These are phyloP conservation scores for Danio kyathit DNA, from an alignment of 2,797 vertebrate genomes.

Conservation along the genomic window DNA sequence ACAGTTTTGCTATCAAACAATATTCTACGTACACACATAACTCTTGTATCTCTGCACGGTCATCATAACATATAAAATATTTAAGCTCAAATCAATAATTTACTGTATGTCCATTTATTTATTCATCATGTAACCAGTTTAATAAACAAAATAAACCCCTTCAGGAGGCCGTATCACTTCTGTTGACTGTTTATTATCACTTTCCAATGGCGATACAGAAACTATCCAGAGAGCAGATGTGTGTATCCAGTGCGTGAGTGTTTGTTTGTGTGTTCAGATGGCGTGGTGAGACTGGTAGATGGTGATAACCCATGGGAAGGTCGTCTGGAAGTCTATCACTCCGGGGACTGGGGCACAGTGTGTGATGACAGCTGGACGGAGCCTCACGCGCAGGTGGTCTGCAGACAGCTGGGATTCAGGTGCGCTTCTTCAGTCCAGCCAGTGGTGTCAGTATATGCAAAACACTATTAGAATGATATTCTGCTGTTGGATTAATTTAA, in stretches of 20 bases:
- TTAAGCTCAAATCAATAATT: not conserved
- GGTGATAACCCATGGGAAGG: constrained; percentile 86
- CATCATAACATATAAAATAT: not conserved
- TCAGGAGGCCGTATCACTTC: not conserved
- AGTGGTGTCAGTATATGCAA: not conserved
- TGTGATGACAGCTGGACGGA: constrained; percentile 93
- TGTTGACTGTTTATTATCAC: not conserved
- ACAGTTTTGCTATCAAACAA: not conserved
- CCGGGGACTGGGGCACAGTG: constrained; percentile 91
- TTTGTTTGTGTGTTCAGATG: constrained; percentile 72
- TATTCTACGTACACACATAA: not conserved
- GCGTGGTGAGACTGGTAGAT: constrained; percentile 86
- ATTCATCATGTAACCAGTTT: not conserved
- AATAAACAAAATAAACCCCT: not conserved
- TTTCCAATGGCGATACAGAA: not conserved
- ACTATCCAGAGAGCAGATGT: not conserved
- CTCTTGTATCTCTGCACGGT: not conserved
- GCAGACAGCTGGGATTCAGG: constrained; percentile 92
- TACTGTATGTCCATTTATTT: not conserved
- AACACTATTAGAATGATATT: not conserved
- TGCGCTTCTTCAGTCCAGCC: constrained; percentile 48
- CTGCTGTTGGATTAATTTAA: not conserved
- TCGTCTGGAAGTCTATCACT: constrained; percentile 90
- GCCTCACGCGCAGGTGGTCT: constrained; percentile 87
- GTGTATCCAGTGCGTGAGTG: not conserved